phyloP scores from a whole-genome alignment of 2,888 invertebrate genomes.

The Phragmatobia fuliginosa region DNA sequence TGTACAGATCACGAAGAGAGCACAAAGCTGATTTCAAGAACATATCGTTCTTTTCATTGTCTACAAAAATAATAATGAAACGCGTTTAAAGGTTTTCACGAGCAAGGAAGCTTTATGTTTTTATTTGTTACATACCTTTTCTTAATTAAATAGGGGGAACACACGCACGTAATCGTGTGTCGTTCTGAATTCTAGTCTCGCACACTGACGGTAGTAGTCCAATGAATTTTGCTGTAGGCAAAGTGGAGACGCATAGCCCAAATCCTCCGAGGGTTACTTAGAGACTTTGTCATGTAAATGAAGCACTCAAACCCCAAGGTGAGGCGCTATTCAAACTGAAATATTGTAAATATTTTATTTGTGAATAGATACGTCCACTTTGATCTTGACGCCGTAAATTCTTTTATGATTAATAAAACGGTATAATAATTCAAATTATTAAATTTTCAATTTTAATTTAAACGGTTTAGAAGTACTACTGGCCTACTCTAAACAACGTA shows the following conservation, averaged over 20 bases:
- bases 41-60: constrained; percentile 40
- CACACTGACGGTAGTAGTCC: constrained; percentile 40
- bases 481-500: too few species aligned
- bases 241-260: constrained; percentile 58
- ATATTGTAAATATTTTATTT: constrained; percentile 78
- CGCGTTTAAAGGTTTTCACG: constrained; percentile 8
- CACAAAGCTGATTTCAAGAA: constrained; percentile 58
- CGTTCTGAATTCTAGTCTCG: constrained; percentile 47
- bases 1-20: constrained; percentile 51
- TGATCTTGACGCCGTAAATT: constrained; percentile 46
- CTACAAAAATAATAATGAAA: constrained; percentile 29
- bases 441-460: background rate
- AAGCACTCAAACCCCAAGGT: constrained; percentile 70
- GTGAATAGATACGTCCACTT: constrained; percentile 55
- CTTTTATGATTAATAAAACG: constrained; percentile 9
- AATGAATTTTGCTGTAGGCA: constrained; percentile 55
- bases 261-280: constrained; percentile 75
- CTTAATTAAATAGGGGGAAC: constrained; percentile 34
- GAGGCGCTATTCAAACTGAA: constrained; percentile 72
- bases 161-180: constrained; percentile 34
- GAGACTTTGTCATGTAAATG: constrained; percentile 83
- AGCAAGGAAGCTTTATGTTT: constrained; percentile 15
- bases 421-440: background rate
- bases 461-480: background rate
- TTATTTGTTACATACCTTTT: constrained; percentile 20